Evolutionary conservation across 2,797 vertebrate genomes (phyloP).

Genomic region (Sebastes miniatus): DNA sequence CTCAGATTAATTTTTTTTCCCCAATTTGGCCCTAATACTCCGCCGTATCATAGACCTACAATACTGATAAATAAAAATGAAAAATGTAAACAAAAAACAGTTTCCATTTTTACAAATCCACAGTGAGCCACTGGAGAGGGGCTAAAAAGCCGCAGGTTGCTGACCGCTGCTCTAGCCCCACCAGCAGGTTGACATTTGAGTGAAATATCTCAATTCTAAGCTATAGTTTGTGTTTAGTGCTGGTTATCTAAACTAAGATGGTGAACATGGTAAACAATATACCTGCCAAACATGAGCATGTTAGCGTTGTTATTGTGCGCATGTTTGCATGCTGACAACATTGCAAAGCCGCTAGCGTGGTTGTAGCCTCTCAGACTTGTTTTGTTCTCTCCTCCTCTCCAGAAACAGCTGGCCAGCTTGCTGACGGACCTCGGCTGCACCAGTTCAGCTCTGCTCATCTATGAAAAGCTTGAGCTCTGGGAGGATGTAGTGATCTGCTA

Average conservation of each 20-base stretch:
- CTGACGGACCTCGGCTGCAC: conserved; percentile 92
- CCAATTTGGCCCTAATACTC: no score
- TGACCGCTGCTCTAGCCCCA: no score
- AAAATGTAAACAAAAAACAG: no score
- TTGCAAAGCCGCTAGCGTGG: background rate
- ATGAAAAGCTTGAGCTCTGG: conserved; percentile 94
- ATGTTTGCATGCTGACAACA: background rate
- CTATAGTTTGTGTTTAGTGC: background rate
- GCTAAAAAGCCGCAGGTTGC: no score
- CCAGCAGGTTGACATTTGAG: no score
- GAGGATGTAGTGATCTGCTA: conserved; percentile 94
- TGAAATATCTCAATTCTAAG: background rate
- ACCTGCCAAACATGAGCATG: background rate
- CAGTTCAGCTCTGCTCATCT: conserved; percentile 91
- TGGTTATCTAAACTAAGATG: background rate
- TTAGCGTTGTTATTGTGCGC: background rate
- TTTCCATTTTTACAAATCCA: no score
- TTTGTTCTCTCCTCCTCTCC: background rate
- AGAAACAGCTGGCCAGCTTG: conserved; percentile 91
- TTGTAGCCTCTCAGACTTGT: background rate
- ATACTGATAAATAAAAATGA: no score
- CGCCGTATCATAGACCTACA: no score
- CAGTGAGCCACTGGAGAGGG: no score
- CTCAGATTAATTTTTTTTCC: rapidly evolving
- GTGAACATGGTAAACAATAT: background rate